Conservation (phyloP, 2,113 vertebrate genomes). For the Zosterops borbonicus region DNA sequence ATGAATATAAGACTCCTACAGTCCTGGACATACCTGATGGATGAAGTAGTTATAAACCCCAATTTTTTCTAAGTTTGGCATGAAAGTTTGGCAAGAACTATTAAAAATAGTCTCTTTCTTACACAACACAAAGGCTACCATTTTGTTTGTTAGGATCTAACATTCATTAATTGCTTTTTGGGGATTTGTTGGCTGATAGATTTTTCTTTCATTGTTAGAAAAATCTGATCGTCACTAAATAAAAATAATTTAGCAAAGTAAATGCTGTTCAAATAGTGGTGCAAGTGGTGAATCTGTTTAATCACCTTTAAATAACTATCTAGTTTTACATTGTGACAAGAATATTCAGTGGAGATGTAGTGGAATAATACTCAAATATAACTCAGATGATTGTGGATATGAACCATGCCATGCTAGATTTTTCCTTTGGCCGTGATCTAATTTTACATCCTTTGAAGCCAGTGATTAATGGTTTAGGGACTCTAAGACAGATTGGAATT, state of each 20-base stretch:
- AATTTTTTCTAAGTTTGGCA: not conserved
- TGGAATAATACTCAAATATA: not conserved
- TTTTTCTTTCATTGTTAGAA: constrained; percentile 33
- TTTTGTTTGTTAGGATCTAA: constrained; percentile 31
- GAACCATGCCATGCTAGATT: not conserved
- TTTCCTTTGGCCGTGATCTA: not conserved
- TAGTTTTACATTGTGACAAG: not conserved
- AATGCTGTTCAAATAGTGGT: not conserved
- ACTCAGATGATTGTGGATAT: not conserved
- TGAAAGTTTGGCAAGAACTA: constrained; percentile 13
- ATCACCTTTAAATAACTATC: constrained; percentile 22
- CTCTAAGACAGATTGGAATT: not conserved
- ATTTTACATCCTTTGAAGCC: not conserved
- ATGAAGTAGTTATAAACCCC: not conserved
- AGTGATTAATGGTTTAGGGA: not conserved
- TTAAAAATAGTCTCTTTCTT: not conserved
- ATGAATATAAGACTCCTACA: not conserved
- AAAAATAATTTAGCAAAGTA: constrained; percentile 37
- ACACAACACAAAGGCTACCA: not conserved
- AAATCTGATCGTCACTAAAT: constrained; percentile 43
- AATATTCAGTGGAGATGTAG: not conserved
- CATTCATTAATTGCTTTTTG: constrained; percentile 57
- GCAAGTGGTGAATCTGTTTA: constrained; percentile 33
- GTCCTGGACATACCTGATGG: not conserved
- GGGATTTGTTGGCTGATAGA: constrained; percentile 44